These are phyloP conservation scores for Acrocephalus scirpaceus DNA, from an alignment of 2,797 vertebrate species.

Conservation along the genomic window DNA sequence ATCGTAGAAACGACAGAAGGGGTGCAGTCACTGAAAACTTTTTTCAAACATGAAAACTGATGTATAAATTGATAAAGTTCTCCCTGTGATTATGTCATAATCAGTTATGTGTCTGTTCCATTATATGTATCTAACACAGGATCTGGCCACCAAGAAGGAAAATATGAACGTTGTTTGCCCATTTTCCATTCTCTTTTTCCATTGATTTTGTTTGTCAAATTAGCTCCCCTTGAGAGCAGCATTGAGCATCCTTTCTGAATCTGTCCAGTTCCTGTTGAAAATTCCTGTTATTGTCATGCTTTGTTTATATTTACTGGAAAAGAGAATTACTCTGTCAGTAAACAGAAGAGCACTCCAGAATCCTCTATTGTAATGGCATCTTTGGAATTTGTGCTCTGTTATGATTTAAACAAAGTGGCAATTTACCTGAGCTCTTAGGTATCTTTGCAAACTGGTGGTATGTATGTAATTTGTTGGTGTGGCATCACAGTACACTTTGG, in stretches of 20 bases:
- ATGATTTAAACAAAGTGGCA: background rate
- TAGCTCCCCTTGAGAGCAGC: background rate
- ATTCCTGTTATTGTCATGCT: background rate
- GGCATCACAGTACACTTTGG: background rate
- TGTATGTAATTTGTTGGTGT: background rate
- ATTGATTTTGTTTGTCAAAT: background rate
- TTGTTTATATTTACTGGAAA: conserved; percentile 30
- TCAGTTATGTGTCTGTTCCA: background rate
- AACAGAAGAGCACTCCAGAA: conserved; percentile 18
- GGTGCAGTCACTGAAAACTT: background rate
- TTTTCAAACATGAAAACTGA: background rate
- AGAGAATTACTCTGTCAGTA: background rate
- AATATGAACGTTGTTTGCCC: background rate
- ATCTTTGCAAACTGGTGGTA: background rate
- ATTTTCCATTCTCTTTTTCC: background rate
- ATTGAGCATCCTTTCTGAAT: background rate
- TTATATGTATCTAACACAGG: background rate
- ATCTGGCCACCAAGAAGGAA: background rate
- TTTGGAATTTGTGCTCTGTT: background rate
- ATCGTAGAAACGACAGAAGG: background rate
- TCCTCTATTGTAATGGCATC: background rate
- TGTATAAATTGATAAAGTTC: background rate
- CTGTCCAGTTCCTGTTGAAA: background rate
- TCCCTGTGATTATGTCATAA: background rate
- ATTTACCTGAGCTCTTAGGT: background rate